Evolutionary conservation across 1,140 invertebrate genomes (phyloP), one percentile per base, ranked within the genome.

Genomic region (Triops cancriformis): DNA sequence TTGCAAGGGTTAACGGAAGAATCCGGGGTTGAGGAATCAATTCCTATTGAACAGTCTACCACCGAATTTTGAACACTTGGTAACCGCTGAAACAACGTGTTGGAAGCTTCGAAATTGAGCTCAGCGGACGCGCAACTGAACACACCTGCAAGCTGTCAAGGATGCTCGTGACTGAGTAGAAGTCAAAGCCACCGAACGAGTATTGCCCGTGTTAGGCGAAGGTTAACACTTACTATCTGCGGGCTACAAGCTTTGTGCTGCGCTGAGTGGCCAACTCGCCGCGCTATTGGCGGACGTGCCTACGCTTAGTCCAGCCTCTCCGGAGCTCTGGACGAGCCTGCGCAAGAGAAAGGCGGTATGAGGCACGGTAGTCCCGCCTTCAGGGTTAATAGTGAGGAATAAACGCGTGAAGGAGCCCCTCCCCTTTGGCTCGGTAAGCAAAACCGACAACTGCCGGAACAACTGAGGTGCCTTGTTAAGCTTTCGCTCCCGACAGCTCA

Each of bases 81-180:
- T 64, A 64, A 11, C 18, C 45, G 45, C 0, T n/a, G 23, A 23
- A 23, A 14, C 18, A 64, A 5, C 51, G 3, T n/a, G 23, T 6
- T 18, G n/a, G 18, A 64, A 23, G 18, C 18, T 64, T 64, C 51
- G 51, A 14, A 18, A 23, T 6, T 23, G 51, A 64, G 31, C 51
- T 64, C 18, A 18, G 51, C 18, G 51, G 51, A 64, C 51, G 18
- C 51, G 10, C 10, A 64, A 64, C 51, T 18, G 51, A 18, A 64
- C 51, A 64, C 51, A 64, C 51, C 51, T 64, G 51, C 51, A 64
- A 64, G 51, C 51, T 64, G 51, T 64, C 51, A 64, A 64, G 51
- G 51, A 64, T 64, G 51, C 51, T 64, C 51, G 51, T 64, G 51
- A 64, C 51, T 64, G 51, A 64, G 51, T 14, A 64, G 51, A 64